Evolutionary conservation across 2,113 vertebrate species (phyloP).

Genomic region (Lipotes vexillifer): DNA sequence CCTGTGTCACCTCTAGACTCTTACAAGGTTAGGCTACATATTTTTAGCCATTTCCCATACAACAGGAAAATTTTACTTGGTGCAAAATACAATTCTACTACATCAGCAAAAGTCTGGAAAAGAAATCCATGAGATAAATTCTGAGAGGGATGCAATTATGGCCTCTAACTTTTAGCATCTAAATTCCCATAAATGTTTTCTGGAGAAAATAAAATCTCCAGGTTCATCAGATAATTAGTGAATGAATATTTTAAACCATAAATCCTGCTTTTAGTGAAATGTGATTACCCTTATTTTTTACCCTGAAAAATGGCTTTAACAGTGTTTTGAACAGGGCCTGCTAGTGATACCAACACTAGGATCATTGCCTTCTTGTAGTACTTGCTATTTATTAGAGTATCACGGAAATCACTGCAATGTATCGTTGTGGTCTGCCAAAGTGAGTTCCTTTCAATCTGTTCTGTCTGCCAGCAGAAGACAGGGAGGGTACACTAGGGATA

Average conservation of each 20-base stretch:
- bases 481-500: neutral
- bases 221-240: neutral
- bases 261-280: neutral
- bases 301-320: neutral
- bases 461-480: neutral
- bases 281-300: neutral
- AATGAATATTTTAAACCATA: neutral
- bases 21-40: neutral
- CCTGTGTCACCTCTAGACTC: neutral
- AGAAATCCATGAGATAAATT: neutral
- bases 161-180: neutral
- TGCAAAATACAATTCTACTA: neutral
- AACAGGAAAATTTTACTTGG: neutral
- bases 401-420: neutral
- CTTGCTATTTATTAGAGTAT: neutral
- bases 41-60: neutral
- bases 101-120: neutral
- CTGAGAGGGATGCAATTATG: neutral
- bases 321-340: neutral
- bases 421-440: neutral
- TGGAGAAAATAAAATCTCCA: neutral
- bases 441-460: conserved; percentile 8
- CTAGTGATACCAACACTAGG: neutral
- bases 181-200: conserved; percentile 8
- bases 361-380: neutral